Evolutionary conservation across 2,888 invertebrate species (phyloP), one percentile per base, ranked within the genome.

Genomic region (Polia nebulosa): DNA sequence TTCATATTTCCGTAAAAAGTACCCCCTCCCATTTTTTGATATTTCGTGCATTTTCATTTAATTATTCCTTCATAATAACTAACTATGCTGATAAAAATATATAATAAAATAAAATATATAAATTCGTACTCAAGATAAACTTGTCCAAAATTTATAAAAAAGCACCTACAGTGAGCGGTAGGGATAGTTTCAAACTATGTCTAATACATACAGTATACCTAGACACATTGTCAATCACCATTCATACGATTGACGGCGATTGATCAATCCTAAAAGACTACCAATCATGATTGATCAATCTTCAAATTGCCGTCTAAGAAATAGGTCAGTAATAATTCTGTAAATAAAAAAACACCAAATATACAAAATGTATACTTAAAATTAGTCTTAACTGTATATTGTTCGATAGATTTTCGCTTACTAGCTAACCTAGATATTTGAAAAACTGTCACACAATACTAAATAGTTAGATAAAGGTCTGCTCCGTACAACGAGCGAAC

Each of bases 291-390:
- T 55, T 62, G 34, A 44, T 62, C 29, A 32, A 41, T 55, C 22
- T 13, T 34, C n/a, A 60, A 75, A 60, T 60, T 45, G n/a, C 67
- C 75, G 59, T 57, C 20, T 36, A 65, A 36, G 41, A 51, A 53
- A 39, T 27, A 52, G 39, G 32, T 60, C 29, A 34, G 57, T 51
- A 34, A 59, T 52, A 36, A 58, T 62, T 76, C 61, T 76, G 76
- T 74, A 68, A 76, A 77, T 68, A 67, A 63, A 62, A 34, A 79
- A 69, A 70, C 72, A 85, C 78, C 78, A 85, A 87, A 87, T 88
- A 88, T 86, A 87, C 87, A 87, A 84, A 86, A 85, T 69, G 80
- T 85, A 81, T 77, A 76, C 82, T 81, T 86, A 87, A 66, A 73
- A 72, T 76, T 84, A 86, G 55, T 64, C 76, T 78, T 83, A 84